Evolutionary conservation across 2,113 vertebrate genomes (phyloP).

Genomic region (Saccopteryx leptura): DNA sequence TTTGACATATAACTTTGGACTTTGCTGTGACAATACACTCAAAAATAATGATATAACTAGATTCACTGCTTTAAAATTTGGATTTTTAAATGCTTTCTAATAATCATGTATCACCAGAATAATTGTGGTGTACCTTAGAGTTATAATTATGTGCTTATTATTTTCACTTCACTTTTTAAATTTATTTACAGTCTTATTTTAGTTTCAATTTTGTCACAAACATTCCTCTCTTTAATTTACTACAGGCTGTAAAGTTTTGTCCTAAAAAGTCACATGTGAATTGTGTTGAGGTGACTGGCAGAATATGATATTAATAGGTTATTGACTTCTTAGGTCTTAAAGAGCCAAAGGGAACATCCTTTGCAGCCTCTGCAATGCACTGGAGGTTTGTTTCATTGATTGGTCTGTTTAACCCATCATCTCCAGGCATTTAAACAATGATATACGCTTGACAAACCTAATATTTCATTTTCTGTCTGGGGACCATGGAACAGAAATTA

Average conservation of each 20-base stretch:
- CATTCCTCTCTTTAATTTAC: slow-evolving; percentile 82
- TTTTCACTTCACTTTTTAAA: slow-evolving; percentile 81
- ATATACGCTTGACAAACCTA: slow-evolving; percentile 92
- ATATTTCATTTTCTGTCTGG: slow-evolving; percentile 93
- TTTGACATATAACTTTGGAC: neutral
- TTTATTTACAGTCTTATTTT: slow-evolving; percentile 75
- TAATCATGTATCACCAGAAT: neutral
- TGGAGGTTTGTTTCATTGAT: slow-evolving; percentile 93
- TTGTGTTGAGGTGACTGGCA: slow-evolving; percentile 88
- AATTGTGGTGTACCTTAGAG: neutral
- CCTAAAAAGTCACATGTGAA: slow-evolving; percentile 86
- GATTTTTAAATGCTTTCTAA: neutral
- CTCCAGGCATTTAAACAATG: slow-evolving; percentile 92
- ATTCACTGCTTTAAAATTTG: slow-evolving; percentile 48
- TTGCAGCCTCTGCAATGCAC: slow-evolving; percentile 89
- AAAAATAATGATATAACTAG: neutral
- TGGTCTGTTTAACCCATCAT: slow-evolving; percentile 93
- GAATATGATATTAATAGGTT: slow-evolving; percentile 93
- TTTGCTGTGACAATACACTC: neutral
- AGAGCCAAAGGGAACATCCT: slow-evolving; percentile 90
- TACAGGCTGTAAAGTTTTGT: slow-evolving; percentile 81
- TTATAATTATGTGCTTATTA: slow-evolving; percentile 64
- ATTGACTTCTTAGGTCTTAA: slow-evolving; percentile 93
- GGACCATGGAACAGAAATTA: slow-evolving; percentile 89
- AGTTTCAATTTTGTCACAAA: slow-evolving; percentile 75